Evolutionary conservation across 2,797 vertebrate genomes (phyloP), one percentile per base, ranked within the genome.

Genomic region (Cryptoblepharus egeriae): DNA sequence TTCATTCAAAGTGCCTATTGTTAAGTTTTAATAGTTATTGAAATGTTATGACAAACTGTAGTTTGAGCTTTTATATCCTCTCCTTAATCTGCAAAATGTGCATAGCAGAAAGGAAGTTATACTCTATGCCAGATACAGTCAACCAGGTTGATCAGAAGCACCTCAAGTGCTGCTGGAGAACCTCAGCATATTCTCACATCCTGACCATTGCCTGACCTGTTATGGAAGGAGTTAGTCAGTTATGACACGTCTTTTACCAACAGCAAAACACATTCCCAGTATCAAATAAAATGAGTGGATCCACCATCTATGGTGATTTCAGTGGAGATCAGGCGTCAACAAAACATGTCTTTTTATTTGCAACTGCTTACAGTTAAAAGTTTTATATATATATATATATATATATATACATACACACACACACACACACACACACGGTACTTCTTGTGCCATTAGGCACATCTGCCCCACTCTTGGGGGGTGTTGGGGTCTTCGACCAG

Each of bases 1-100:
- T 72, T 77, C 61, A 11, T 60, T 88, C 77, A 49, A 87, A 73
- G 82, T 85, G 79, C 3, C 11, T 75, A 55, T 5, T 22, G 10
- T 80, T 2, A 61, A 30, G 10, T 24, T 18, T 86, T 84, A 69
- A 35, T 1, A 57, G 0, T 28, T 75, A 22, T 28, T 80, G 85
- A 87, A 10, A 26, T 69, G 12, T 73, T 75, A 68, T 5, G 24
- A 68, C 20, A 81, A 52, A 13, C 9, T 24, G 5, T 32, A 28
- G 30, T 75, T 20, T 65, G 45, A 39, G 30, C 30, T 74, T 55
- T 65, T 16, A 79, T 83, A 7, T 45, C 63, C 1, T 68, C 12
- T 1, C 24, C 75, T 82, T 30, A 70, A 73, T 26, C 37, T 2
- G 55, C 1, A 30, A 15, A 85, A 75, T 1, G 42, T 32, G 18